Base-by-base conservation (phyloP, 2,888 invertebrate genomes). In the Disparrhopalites patrizii region DNA sequence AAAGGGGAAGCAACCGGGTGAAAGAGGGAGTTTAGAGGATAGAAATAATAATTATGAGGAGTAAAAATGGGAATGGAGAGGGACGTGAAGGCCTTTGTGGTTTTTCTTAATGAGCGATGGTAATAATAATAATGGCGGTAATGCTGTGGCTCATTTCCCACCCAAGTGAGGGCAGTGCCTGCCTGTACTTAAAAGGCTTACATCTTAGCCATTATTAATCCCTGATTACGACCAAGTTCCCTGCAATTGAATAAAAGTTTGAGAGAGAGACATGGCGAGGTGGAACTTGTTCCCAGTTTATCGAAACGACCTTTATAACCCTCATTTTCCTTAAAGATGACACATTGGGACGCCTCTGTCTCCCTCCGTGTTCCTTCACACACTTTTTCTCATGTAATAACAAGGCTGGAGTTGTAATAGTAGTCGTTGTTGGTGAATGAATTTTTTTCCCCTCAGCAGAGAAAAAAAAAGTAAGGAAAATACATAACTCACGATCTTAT, bases 231-330 rank as follows among this genome's bases (percentile, higher is more conserved):
- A n/a, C n/a, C n/a, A n/a, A n/a, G n/a, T n/a, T n/a, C n/a, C n/a
- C n/a, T n/a, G n/a, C n/a, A n/a, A n/a, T n/a, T n/a, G n/a, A n/a
- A n/a, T n/a, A n/a, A n/a, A n/a, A n/a, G n/a, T n/a, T n/a, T n/a
- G 43, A 18, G 30, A 60, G 25, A 23, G 18, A 23, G 27, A 20
- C n/a, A 43, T 43, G 43, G 50, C n/a, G 50, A 58, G 60, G 65
- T 60, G 60, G 58, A 54, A 65, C 60, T 58, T 60, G 52, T 58
- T 36, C 65, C 36, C 36, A 56, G 36, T 51, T 65, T 65, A 65
- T 65, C 65, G 60, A 65, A 58, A 60, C 43, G 65, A 65, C 65
- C 65, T 65, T 30, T 36, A 43, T 65, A 60, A 58, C 58, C 65
- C 58, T 40, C 52, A 52, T 43, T 40, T 60, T 65, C 54, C 60